These are phyloP conservation scores for Catonia carolina DNA, from an alignment of 2,888 invertebrate genomes.

Conservation along the genomic window DNA sequence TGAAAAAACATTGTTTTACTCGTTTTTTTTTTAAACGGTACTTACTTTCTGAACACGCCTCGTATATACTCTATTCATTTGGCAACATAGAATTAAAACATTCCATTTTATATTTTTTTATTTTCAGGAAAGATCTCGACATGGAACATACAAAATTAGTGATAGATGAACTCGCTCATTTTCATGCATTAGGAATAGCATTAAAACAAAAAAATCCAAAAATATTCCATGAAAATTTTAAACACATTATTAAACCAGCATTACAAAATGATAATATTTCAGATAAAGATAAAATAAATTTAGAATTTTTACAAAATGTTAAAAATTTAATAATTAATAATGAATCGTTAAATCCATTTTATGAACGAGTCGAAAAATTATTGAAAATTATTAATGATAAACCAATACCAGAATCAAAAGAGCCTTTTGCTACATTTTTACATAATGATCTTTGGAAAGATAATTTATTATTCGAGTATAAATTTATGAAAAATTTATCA, in stretches of 20 bases:
- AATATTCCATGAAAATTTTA: background rate
- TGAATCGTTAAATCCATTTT: background rate
- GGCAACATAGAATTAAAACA: background rate
- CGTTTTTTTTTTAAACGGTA: too few relatives aligned
- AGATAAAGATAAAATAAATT: background rate
- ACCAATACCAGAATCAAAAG: background rate
- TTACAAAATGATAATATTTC: background rate
- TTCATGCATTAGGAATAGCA: slow-evolving; percentile 7
- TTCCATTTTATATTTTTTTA: slow-evolving; percentile 6
- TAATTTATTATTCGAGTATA: background rate
- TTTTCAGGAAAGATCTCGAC: background rate
- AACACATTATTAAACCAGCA: background rate
- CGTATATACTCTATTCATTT: background rate
- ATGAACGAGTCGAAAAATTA: background rate
- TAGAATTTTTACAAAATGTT: background rate
- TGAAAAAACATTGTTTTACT: too few relatives aligned
- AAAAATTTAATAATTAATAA: background rate
- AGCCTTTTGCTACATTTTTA: background rate
- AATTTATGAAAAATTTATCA: too few relatives aligned
- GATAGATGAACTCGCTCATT: background rate
- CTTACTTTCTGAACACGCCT: too few relatives aligned
- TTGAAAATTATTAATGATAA: background rate
- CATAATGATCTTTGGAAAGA: slow-evolving; percentile 3
- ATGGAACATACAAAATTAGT: background rate
- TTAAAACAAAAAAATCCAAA: background rate